Conservation (phyloP, 2,113 vertebrate genomes). For the Porphyrio hochstetteri region DNA sequence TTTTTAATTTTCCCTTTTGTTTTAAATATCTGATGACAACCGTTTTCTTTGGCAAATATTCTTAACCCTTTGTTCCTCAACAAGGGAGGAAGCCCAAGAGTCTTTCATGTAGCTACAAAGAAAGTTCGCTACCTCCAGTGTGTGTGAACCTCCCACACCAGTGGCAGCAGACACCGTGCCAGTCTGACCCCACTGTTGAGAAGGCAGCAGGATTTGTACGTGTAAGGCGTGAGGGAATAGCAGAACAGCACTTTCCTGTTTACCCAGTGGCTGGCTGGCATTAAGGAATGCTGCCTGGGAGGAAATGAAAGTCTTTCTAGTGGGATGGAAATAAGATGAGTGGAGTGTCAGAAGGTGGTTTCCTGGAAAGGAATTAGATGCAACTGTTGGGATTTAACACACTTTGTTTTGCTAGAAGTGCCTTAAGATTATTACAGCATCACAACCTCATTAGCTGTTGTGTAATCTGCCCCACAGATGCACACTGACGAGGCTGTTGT, state of each 20-base stretch:
- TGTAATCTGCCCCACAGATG: constrained; percentile 29
- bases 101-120: not conserved
- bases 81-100: not conserved
- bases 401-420: not conserved
- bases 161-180: not conserved
- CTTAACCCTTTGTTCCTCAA: not conserved
- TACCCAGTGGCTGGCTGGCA: not conserved
- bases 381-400: not conserved
- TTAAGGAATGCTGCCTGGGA: not conserved
- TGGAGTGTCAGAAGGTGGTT: not conserved
- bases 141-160: not conserved
- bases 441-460: not conserved
- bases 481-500: not conserved
- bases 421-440: constrained; percentile 1
- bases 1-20: no score
- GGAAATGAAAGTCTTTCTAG: not conserved
- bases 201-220: not conserved
- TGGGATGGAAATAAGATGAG: not conserved
- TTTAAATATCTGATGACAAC: constrained; percentile 38
- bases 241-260: not conserved
- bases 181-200: not conserved
- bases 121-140: not conserved
- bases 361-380: not conserved
- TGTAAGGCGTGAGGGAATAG: not conserved
- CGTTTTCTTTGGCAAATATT: constrained; percentile 25